phyloP scores from a whole-genome alignment of 1,140 invertebrate genomes.

The Hylyphantes graminicola region DNA sequence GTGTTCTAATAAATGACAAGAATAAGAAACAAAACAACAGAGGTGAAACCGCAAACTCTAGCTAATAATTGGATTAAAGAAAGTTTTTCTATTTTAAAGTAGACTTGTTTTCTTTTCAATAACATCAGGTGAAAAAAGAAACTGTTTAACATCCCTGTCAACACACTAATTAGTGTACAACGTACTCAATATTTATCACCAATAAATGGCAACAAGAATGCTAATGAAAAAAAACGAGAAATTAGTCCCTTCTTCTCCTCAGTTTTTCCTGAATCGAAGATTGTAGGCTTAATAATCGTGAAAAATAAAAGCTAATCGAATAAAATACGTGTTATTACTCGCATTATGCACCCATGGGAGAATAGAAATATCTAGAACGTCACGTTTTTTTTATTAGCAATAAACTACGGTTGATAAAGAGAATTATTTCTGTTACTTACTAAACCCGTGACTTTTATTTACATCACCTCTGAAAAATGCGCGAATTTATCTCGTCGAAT shows the following conservation, averaged over 20 bases:
- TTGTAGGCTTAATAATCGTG: constrained; percentile 42
- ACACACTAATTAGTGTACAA: constrained; percentile 27
- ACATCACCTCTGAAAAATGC: constrained; percentile 1
- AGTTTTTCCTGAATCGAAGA: constrained; percentile 48
- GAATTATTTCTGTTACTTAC: constrained; percentile 38
- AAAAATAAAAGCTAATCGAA: constrained; percentile 53
- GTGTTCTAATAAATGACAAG: too few species aligned
- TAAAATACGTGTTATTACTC: constrained; percentile 33
- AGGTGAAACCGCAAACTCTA: too few species aligned
- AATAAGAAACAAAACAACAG: too few species aligned
- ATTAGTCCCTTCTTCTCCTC: constrained; percentile 26
- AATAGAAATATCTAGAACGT: constrained; percentile 3
- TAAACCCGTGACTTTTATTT: constrained; percentile 43
- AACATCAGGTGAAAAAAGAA: too few species aligned
- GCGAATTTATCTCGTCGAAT: constrained; percentile 30
- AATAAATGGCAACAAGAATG: constrained; percentile 40
- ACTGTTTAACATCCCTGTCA: not conserved
- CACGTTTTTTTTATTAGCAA: constrained; percentile 35
- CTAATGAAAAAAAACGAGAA: constrained; percentile 37
- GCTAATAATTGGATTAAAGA: too few species aligned
- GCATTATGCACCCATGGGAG: not conserved
- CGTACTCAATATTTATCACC: constrained; percentile 43
- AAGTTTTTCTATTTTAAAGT: too few species aligned
- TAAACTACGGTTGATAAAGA: not conserved
- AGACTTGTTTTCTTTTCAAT: too few species aligned